Evolutionary conservation across 2,888 invertebrate species (phyloP), one percentile per base, ranked within the genome.

Genomic region (Halictus ligatus): DNA sequence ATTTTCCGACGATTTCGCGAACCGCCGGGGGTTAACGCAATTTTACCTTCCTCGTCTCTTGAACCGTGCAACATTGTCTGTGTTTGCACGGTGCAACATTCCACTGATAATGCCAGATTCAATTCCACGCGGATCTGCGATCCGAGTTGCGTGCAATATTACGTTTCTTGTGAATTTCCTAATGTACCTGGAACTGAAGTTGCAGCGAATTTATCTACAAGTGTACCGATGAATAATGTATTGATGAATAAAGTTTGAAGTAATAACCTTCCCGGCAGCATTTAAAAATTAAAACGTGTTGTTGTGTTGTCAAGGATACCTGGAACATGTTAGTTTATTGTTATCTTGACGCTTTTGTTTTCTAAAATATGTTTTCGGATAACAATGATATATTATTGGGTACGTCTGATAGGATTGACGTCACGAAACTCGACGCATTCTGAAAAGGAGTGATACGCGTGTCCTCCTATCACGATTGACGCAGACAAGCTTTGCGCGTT

Each of bases 1-100:
- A 71, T 80, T 75, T 58, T 12, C 21, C 50, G 3, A 75, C 25
- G 35, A 64, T 78, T 82, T 74, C 25, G 64, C 80, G 40, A 48
- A 46, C 25, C 40, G 4, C 18, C 40, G 40, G 35, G 35, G 40
- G 69, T 40, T 21, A 21, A 71, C 12, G 29, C 54, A 40, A 18
- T 35, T n/a, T 75, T 50, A 50, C 35, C 54, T 60, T 40, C 4
- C 35, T 35, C 12, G 35, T 50, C 48, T 10, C 48, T 2, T 4
- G 46, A 50, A 25, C 35, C 50, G 2, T 2, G 67, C 35, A 18
- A 35, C 67, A 18, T 35, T 67, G 29, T 67, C 67, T 29, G 67
- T 18, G 1, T 67, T 67, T 67, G 35, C 35, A 0, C 18, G 15
- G 35, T 25, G 25, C 60, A 25, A 60, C 25, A 60, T 60, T 15